phyloP scores from a whole-genome alignment of 1,140 invertebrate species.

The Eurosta solidaginis region DNA sequence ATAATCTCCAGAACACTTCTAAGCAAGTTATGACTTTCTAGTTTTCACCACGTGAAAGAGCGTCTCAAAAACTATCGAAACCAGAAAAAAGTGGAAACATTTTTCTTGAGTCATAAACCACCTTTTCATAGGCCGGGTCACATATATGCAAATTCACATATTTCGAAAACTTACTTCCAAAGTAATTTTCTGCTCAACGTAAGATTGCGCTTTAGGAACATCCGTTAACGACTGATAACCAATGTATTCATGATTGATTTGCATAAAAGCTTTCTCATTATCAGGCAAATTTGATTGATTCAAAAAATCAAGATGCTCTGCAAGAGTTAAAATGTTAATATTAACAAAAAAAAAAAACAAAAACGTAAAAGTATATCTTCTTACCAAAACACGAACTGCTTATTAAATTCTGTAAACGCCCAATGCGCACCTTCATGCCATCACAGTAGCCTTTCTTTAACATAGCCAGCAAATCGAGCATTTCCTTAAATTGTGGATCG shows the following conservation, averaged over 20 bases:
- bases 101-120: no score
- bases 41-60: no score
- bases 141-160: no score
- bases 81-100: no score
- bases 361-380: conserved; percentile 12
- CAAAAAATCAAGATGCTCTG: conserved; percentile 96
- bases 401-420: conserved; percentile 92
- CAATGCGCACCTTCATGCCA: conserved; percentile 92
- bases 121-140: no score
- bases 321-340: conserved; percentile 44
- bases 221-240: conserved; percentile 97
- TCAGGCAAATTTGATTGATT: conserved; percentile 74
- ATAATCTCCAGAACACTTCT: no score
- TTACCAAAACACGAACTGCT: conserved; percentile 90
- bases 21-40: no score
- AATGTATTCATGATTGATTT: conserved; percentile 89
- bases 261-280: conserved; percentile 77
- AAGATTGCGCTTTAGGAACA: conserved; percentile 82
- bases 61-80: no score
- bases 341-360: neutral
- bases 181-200: conserved; percentile 69
- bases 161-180: conserved; percentile 62
- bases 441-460: conserved; percentile 96
- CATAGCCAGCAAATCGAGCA: conserved; percentile 95
- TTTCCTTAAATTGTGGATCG: conserved; percentile 95